Conservation (phyloP, 2,888 invertebrate genomes). For the Coronaproctus castanopsis region DNA sequence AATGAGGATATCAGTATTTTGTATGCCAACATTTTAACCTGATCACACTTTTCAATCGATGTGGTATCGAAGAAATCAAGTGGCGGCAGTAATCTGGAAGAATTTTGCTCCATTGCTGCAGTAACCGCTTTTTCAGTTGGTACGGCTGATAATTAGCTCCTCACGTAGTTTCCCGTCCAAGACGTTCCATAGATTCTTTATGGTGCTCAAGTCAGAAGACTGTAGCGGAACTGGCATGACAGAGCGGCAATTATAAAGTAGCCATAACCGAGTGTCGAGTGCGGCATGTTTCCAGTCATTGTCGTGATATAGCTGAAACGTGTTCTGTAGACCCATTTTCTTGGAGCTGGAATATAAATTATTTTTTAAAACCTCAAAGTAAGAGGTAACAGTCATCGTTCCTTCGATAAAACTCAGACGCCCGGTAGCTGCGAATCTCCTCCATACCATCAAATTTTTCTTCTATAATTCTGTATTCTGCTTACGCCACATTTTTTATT, state of each 20-base stretch:
- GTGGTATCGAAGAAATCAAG: background rate
- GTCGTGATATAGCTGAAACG: background rate
- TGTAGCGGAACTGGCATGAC: background rate
- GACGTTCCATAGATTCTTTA: too few relatives aligned
- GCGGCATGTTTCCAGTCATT: too few relatives aligned
- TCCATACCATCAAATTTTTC: background rate
- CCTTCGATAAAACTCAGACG: background rate
- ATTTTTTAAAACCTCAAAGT: background rate
- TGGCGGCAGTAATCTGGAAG: background rate
- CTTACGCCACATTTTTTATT: background rate
- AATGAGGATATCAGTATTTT: background rate
- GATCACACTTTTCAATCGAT: background rate
- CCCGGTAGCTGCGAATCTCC: background rate
- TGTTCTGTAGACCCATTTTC: background rate
- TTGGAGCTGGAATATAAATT: background rate
- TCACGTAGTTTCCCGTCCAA: too few relatives aligned
- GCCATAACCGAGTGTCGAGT: background rate
- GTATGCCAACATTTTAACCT: background rate
- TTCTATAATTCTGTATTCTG: background rate
- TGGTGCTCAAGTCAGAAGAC: background rate
- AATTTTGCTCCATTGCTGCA: background rate
- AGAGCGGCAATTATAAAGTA: background rate
- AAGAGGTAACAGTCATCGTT: background rate
- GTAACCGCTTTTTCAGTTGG: background rate
- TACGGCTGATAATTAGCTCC: background rate